Percentiles rank a stretch among this genome's conserved stretches.
phyloP scores from a whole-genome alignment of 1,140 invertebrate species.

The Zaprionus vittiger region DNA sequence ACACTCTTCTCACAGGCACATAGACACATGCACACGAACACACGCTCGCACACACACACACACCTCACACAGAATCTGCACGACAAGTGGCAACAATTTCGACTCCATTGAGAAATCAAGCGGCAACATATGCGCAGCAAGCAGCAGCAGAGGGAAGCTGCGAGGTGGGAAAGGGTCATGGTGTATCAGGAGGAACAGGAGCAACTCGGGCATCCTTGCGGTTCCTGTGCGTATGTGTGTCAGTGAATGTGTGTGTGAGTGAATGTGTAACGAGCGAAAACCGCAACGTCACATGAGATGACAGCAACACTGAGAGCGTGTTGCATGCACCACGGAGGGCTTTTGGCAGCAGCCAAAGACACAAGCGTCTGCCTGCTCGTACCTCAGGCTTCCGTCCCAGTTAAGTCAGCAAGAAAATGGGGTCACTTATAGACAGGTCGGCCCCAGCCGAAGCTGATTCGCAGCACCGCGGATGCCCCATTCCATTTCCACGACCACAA shows the following conservation, averaged over 20 bases:
- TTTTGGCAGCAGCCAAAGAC: slow-evolving; percentile 20
- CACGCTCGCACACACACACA: background rate
- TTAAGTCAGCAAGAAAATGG: slow-evolving; percentile 36
- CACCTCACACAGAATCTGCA: slow-evolving; percentile 15
- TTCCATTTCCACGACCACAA: background rate
- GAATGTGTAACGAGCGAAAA: slow-evolving; percentile 60
- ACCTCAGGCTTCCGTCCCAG: slow-evolving; percentile 1
- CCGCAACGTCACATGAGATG: slow-evolving; percentile 22
- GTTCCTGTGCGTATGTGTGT: slow-evolving; percentile 13
- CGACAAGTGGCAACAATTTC: slow-evolving; percentile 48
- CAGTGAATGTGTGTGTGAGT: background rate
- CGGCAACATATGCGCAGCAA: slow-evolving; percentile 26
- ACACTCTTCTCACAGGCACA: background rate
- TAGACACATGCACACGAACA: background rate
- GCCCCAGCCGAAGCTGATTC: background rate
- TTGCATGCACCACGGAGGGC: slow-evolving; percentile 11
- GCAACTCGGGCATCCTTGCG: slow-evolving; percentile 22
- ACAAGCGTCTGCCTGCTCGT: slow-evolving; percentile 5
- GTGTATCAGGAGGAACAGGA: background rate
- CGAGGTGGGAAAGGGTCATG: background rate
- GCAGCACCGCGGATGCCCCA: background rate
- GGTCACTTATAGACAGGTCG: slow-evolving; percentile 25
- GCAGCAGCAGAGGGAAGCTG: background rate
- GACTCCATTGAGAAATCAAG: slow-evolving; percentile 55
- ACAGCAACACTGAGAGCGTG: background rate